phyloP scores from a whole-genome alignment of 2,113 vertebrate genomes.

The Stictonetta naevosa region DNA sequence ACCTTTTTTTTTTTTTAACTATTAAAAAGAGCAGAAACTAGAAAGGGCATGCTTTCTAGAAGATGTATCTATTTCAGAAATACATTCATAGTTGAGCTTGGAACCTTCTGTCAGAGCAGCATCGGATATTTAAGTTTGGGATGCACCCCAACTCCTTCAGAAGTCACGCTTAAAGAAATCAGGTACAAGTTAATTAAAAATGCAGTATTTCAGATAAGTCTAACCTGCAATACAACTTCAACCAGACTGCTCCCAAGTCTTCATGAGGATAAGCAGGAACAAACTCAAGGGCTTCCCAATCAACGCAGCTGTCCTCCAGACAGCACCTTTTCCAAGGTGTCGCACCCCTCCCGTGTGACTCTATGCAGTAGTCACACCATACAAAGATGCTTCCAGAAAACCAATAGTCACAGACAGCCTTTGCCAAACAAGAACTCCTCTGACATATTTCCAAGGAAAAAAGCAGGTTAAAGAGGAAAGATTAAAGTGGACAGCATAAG shows the following conservation, averaged over 20 bases:
- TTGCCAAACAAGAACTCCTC: not conserved
- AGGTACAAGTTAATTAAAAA: not conserved
- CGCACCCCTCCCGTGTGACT: not conserved
- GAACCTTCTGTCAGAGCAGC: not conserved
- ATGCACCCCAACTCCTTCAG: not conserved
- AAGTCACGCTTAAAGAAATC: not conserved
- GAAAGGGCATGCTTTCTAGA: not conserved
- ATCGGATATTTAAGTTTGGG: not conserved
- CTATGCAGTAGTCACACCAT: not conserved
- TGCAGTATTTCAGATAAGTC: not conserved
- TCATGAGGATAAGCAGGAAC: not conserved
- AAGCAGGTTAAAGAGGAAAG: not conserved
- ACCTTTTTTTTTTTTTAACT: not conserved
- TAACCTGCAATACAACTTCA: not conserved
- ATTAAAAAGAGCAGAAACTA: not conserved
- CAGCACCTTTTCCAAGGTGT: not conserved
- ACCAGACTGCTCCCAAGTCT: not conserved
- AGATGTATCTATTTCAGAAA: not conserved
- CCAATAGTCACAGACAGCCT: not conserved
- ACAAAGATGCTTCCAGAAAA: not conserved
- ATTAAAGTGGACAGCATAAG: not conserved
- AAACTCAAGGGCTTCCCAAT: not conserved
- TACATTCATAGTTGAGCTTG: not conserved
- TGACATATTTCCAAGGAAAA: accelerated
- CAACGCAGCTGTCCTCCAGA: not conserved